Evolutionary conservation across 1,140 invertebrate genomes (phyloP).

Genomic region (Coboldia fuscipes): DNA sequence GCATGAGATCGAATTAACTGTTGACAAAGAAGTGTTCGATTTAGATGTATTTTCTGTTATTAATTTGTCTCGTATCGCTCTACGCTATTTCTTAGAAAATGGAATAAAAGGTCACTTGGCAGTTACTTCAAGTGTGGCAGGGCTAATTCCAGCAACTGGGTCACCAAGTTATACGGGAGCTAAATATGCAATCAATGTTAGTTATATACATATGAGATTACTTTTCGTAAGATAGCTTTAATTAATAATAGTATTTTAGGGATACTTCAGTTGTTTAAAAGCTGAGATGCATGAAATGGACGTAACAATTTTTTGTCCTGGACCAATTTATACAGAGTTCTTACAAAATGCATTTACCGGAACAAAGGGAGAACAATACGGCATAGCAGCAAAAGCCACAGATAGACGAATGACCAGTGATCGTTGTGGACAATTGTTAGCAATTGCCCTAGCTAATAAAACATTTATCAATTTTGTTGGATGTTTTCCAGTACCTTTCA

Average conservation of each 20-base stretch:
- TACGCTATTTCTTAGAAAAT: constrained; percentile 38
- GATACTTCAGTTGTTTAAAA: constrained; percentile 42
- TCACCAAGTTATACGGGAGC: constrained; percentile 57
- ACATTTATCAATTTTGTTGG: constrained; percentile 56
- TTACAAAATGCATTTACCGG: constrained; percentile 47
- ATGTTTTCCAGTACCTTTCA: constrained; percentile 32
- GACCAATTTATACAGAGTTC: constrained; percentile 51
- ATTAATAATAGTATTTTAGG: constrained; percentile 23
- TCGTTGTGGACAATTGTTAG: constrained; percentile 49
- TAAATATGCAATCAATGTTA: constrained; percentile 66
- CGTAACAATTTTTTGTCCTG: constrained; percentile 56
- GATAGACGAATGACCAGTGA: constrained; percentile 40
- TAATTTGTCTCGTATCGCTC: constrained; percentile 40
- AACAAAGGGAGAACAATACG: constrained; percentile 34
- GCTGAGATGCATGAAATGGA: constrained; percentile 33
- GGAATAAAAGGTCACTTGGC: constrained; percentile 41
- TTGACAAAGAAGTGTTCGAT: constrained; percentile 61
- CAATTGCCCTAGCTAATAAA: constrained; percentile 53
- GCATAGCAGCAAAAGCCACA: constrained; percentile 22
- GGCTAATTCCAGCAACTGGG: constrained; percentile 41
- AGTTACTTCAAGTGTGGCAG: constrained; percentile 49
- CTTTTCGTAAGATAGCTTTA: background rate
- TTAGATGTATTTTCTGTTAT: constrained; percentile 61
- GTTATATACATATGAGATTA: constrained; percentile 5
- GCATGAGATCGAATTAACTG: constrained; percentile 48